Evolutionary conservation across 64 coral and sea anemone species (phyloP), one percentile per base, ranked within the genome.

Genomic region (Catalaphyllia jardinei): DNA sequence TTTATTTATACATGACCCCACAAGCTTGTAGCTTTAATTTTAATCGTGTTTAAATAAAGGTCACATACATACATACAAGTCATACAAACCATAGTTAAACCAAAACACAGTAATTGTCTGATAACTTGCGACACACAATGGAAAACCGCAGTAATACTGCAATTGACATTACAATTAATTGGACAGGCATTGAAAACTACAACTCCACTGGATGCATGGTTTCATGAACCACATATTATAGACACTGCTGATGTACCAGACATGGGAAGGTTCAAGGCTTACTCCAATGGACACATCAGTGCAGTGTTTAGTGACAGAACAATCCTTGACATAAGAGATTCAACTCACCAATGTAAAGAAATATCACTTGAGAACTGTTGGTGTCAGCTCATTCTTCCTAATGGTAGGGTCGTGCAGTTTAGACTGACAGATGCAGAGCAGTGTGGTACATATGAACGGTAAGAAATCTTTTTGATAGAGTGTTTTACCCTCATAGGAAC

Each of bases 201-300:
- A 29, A 14, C 42, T 52, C 8, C 22, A 15, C 71, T 85, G 39
- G 64, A 85, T 20, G 20, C 31, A 71, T 16, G 15, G 54, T 71
- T 18, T 65, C 22, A n/a, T 50, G 71, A 50, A 25, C 72, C 30
- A 25, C 7, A 60, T 33, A 8, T 91, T 20, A 71, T 75, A 60
- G 89, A 91, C 62, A 76, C 67, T 46, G 89, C 79, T 10, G 17
- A 29, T 85, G 79, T 91, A 19, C 79, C 89, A 9, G 62, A 73
- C 51, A 86, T 76, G 31, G 90, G 90, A 35, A 71, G 75, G 61
- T 92, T 92, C 73, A 74, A 74, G 52, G 90, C 90, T 24, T 87
- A 79, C 75, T 92, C 90, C 20, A 92, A 87, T 87, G 90, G 90
- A 62, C 72, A 80, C 62, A 67, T 92, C 27, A 75, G 79, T 80